Base-by-base conservation (phyloP, 53 echinoderm and acorn worm species). In the Arbacia lixula region DNA sequence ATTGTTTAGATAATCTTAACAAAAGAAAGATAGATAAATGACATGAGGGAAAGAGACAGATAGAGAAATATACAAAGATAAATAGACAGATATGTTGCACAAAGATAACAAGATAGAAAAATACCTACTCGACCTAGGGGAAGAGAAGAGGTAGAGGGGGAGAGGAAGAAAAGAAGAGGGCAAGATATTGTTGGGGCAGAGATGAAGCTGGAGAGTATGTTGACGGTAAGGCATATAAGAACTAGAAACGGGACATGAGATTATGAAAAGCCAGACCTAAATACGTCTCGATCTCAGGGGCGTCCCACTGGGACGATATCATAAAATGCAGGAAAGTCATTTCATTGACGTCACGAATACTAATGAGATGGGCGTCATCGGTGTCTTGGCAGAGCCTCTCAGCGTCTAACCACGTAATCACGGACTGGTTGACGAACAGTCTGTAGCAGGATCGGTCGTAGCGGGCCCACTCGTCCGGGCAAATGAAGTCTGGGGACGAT, bases 281-380 rank as follows among this genome's bases (percentile, higher is more conserved):
- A 34, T 75, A 75, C 11, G 75, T 75, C 53, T 75, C 53, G 31
- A 35, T 75, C 20, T 54, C 34, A 1, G 33, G 5, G n/a, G 75
- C 33, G 19, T 75, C 20, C 75, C 75, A 75, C 14, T 55, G 75
- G 1, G 75, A 52, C 31, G 75, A 75, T 53, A 75, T 54, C 75
- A 75, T 75, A 35, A 53, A 75, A 53, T 75, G 75, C 6, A 75
- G 43, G n/a, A 75, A 52, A n/a, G 35, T 34, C 75, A 75, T 75
- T 24, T 75, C 75, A 38, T 54, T 36, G 8, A 28, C 31, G 53
- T 75, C 75, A 21, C 53, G 75, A 54, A 75, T 75, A 24, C 75
- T 75, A 25, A 75, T 54, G 3, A 75, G 55, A 54, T 75, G 75
- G n/a, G 75, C 21, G 75, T 32, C 75, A 51, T 54, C 34, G 32